phyloP scores from a whole-genome alignment of 2,888 invertebrate species.

The Argyresthia goedartella region DNA sequence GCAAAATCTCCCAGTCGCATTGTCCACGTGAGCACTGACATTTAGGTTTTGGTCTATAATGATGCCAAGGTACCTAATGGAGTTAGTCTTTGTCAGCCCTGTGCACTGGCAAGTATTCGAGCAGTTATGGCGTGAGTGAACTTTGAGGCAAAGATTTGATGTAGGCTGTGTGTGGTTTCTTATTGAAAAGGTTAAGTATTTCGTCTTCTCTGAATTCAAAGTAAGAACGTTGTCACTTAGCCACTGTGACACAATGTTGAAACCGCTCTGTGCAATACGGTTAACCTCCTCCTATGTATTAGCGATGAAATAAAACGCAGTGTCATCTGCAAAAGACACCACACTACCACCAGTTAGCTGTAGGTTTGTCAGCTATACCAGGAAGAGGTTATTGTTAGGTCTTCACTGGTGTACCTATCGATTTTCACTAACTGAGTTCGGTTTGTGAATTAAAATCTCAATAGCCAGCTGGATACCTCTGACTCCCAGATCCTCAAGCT shows the following conservation, averaged over 20 bases:
- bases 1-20: background rate
- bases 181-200: background rate
- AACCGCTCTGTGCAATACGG: background rate
- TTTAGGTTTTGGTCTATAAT: background rate
- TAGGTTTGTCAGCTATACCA: background rate
- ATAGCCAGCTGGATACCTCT: background rate
- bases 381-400: background rate
- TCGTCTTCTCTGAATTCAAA: background rate
- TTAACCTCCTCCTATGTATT: background rate
- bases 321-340: background rate
- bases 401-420: background rate
- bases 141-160: background rate
- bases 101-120: background rate
- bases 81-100: background rate
- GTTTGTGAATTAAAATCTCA: background rate
- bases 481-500: background rate
- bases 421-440: background rate
- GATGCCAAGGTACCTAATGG: no score
- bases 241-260: background rate
- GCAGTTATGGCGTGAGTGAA: background rate
- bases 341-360: background rate
- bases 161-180: background rate
- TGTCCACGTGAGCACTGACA: background rate
- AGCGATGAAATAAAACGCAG: background rate
- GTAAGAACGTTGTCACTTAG: background rate